Evolutionary conservation across 2,113 vertebrate genomes (phyloP).

Genomic region (Antigone vipio): DNA sequence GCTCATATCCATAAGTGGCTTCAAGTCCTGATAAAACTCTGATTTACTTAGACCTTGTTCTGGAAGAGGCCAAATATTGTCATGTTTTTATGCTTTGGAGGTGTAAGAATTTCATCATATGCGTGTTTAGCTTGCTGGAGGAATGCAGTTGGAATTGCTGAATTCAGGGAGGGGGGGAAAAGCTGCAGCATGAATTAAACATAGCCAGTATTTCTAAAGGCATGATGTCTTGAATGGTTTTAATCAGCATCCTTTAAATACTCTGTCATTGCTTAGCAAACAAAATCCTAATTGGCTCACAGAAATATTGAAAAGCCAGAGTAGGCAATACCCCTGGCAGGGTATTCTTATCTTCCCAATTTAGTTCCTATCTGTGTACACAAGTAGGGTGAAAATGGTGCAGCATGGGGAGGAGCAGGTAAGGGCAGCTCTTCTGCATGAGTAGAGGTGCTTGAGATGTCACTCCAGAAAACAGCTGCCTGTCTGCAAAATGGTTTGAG

Average conservation of each 20-base stretch:
- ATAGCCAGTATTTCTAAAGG: not conserved
- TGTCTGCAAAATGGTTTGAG: not conserved
- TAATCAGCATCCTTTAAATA: slow-evolving; percentile 22
- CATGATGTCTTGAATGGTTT: not conserved
- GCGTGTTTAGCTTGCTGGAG: not conserved
- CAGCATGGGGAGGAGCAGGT: not conserved
- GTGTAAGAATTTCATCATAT: not conserved
- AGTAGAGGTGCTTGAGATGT: not conserved
- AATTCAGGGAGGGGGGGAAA: not conserved
- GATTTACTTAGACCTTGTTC: not conserved
- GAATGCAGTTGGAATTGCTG: not conserved
- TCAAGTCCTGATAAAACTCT: not conserved
- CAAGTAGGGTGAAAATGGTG: not conserved
- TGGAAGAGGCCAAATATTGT: not conserved
- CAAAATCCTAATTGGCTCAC: not conserved
- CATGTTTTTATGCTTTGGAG: not conserved
- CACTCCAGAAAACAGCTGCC: not conserved
- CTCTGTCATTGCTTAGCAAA: slow-evolving; percentile 4
- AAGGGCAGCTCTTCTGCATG: not conserved
- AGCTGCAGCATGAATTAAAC: slow-evolving; percentile 5
- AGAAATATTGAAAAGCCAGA: not conserved
- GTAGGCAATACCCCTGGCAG: not conserved
- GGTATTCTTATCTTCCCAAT: not conserved
- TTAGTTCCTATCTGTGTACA: not conserved
- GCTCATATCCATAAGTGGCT: not conserved